phyloP scores from a whole-genome alignment of 2,888 invertebrate species.

The Xestobium rufovillosum region DNA sequence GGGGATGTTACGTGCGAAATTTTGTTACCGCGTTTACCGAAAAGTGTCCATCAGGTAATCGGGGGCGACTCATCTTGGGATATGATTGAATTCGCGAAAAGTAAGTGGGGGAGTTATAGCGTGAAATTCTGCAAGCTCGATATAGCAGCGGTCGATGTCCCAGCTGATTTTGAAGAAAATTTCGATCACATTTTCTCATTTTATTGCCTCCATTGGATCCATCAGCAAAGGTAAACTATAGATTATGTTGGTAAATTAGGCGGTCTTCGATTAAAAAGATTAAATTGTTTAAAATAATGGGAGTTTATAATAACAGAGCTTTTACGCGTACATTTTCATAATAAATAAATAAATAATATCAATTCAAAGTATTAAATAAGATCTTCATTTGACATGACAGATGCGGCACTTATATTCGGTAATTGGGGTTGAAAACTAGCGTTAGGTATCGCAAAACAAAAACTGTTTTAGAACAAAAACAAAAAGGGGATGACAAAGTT shows the following conservation, averaged over 20 bases:
- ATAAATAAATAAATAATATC: no score
- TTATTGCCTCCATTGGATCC: conserved; percentile 74
- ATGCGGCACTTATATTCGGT: no score
- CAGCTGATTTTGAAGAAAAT: conserved; percentile 42
- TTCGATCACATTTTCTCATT: conserved; percentile 70
- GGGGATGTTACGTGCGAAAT: conserved; percentile 61
- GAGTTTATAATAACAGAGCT: no score
- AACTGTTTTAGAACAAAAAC: no score
- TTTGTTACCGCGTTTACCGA: conserved; percentile 55
- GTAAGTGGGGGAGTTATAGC: conserved; percentile 44
- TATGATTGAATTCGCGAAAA: conserved; percentile 62
- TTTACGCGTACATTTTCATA: no score
- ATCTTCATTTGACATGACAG: no score
- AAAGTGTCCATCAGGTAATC: conserved; percentile 46
- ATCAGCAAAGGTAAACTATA: conserved; percentile 58
- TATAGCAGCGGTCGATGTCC: conserved; percentile 48
- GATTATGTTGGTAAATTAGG: no score
- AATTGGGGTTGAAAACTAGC: no score
- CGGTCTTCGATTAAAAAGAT: conserved; percentile 6
- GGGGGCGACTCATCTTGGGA: conserved; percentile 64
- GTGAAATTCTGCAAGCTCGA: conserved; percentile 51
- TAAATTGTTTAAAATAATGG: no score
- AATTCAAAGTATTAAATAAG: no score
- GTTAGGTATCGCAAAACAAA: no score
- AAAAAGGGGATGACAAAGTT: no score